Evolutionary conservation across 2,797 vertebrate species (phyloP).

Genomic region (Poliocrania exsul): DNA sequence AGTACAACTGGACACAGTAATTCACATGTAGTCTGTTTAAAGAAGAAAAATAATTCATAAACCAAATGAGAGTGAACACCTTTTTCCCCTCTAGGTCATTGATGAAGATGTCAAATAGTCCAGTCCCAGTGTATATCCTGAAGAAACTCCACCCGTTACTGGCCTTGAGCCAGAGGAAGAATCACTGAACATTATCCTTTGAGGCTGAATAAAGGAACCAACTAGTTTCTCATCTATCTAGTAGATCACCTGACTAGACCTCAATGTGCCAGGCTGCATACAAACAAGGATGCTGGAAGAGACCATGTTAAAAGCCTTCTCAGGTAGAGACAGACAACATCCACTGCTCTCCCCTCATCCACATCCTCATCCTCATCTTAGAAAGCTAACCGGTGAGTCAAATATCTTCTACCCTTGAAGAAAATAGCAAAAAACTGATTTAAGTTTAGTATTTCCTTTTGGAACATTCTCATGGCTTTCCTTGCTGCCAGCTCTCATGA

Average conservation of each 20-base stretch:
- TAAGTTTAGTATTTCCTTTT: not conserved
- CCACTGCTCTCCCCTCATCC: not conserved
- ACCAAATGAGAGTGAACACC: accelerated
- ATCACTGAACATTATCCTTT: not conserved
- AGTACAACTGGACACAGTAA: not conserved
- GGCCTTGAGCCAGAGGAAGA: not conserved
- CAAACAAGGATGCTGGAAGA: not conserved
- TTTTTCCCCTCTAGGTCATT: not conserved
- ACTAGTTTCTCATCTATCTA: not conserved
- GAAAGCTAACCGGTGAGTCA: not conserved
- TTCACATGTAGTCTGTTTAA: not conserved
- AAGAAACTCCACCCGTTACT: not conserved
- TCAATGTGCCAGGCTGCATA: not conserved
- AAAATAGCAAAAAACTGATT: not conserved
- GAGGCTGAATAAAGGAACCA: not conserved
- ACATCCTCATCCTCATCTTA: not conserved
- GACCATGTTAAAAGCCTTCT: not conserved
- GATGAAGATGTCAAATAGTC: not conserved
- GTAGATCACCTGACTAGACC: not conserved
- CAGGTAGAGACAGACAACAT: not conserved
- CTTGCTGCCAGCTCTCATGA: not conserved
- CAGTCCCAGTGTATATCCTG: not conserved
- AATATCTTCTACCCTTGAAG: not conserved
- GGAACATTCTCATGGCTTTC: not conserved
- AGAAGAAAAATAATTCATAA: not conserved